Base-by-base conservation (phyloP, 2,888 invertebrate genomes). In the Eupithecia tripunctaria region DNA sequence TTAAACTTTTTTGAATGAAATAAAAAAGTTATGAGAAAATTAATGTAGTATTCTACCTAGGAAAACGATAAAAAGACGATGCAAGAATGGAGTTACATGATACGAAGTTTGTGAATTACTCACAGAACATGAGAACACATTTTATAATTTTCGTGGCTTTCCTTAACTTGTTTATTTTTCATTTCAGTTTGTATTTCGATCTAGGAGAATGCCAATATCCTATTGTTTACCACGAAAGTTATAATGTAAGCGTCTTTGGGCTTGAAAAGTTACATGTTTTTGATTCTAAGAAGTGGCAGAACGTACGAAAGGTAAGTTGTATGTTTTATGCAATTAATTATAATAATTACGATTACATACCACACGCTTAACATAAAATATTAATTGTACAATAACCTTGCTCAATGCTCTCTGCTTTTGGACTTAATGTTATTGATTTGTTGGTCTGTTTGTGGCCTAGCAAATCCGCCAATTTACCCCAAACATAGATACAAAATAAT, bases 261-360 rank as follows among this genome's bases (percentile, higher is more conserved):
- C 91, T 98, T 73, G 97, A 98, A 88, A 97, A 96, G 86, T 93
- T 97, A 15, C 98, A 98, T 92, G 96, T 98, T 0, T 98, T 98
- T 88, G 98, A 98, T 94, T 96, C 98, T 0, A 96, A 96, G 78
- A 98, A 98, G 94, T 98, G 98, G 96, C 96, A 96, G 75, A 96
- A 97, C 84, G 96, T 98, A 79, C 95, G 96, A 81, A 91, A 96
- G 93, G 97, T 96, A 89, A 76, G 80, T 67, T 70, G n/a, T 43
- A 3, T 56, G 3, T 25, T 41, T 14, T 1, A 38, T 2, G 15
- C 41, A 15, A 41, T 38, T 12, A 12, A 38, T 12, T 36, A 36
- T 4, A 36, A 1, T 36, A 36, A 0, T 7, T 36, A 36, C 36
- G 36, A 10, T 36, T 8, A 36, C 36, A n/a, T n/a, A n/a, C n/a